Conservation (phyloP, 35 echinoderm and acorn worm species). For the Acanthaster planci region DNA sequence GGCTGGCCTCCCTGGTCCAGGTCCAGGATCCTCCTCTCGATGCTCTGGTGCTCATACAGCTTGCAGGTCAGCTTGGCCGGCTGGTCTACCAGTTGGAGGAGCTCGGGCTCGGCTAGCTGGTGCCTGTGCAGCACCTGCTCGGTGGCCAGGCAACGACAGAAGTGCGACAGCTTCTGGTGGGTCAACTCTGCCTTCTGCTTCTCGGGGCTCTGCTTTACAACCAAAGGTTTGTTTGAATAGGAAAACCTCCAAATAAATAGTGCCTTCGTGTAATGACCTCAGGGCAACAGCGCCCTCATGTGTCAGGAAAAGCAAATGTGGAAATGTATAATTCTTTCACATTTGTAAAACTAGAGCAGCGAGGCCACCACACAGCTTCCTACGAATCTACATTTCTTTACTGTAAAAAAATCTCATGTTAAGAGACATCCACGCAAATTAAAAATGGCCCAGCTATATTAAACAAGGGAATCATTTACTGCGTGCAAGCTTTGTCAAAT, state of each 20-base stretch:
- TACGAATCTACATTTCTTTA: no score
- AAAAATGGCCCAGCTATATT: no score
- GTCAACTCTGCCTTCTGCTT: conserved; percentile 59
- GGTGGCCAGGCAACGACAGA: conserved; percentile 65
- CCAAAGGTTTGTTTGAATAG: not conserved
- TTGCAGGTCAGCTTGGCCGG: conserved; percentile 76
- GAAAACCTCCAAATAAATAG: no score
- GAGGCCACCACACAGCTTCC: no score
- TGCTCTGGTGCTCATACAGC: conserved; percentile 85
- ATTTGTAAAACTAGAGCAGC: not conserved
- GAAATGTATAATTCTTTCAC: not conserved
- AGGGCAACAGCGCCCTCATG: no score
- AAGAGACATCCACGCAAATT: no score
- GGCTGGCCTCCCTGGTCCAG: conserved; percentile 49
- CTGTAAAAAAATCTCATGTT: no score
- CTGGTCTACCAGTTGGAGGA: conserved; percentile 48
- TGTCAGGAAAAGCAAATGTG: not conserved
- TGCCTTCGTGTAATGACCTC: no score
- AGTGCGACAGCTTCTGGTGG: conserved; percentile 58
- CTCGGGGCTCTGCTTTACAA: conserved; percentile 48
- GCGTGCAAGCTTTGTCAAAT: no score
- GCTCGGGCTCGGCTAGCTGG: conserved; percentile 45
- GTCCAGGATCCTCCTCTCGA: conserved; percentile 60
- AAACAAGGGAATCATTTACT: no score
- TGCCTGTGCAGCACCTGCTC: conserved; percentile 77